Base-by-base conservation (phyloP, 2,888 invertebrate genomes). In the Parthenolecanium corni region DNA sequence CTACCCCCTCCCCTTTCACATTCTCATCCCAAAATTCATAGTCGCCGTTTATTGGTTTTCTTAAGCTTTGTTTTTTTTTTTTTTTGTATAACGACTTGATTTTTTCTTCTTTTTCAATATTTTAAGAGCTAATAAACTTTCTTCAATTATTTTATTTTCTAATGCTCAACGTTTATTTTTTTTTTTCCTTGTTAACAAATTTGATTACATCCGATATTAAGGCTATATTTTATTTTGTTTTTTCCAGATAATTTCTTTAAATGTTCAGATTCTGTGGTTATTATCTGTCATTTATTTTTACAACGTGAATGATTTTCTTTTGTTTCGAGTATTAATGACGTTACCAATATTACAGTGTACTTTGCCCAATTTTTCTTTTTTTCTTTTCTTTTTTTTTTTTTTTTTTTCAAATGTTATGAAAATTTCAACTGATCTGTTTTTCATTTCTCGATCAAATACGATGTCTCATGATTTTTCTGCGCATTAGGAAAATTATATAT, bases 121-220 rank as follows among this genome's bases (percentile, higher is more conserved):
- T 58, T 18, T n/a, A 14, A 49, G 38, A 47, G 58, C 58, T 58
- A 58, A 49, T 58, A 47, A 49, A 58, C 58, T 58, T 58, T 58
- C 58, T 47, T 24, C 31, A 14, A 46, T 42, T n/a, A 42, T 36
- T 47, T 57, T 31, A 25, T 31, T 47, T 21, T 38, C 20, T 38
- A 42, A 58, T 58, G 58, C 58, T 58, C 58, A 58, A 58, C 36
- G 36, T 58, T 16, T 58, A 18, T 16, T 36, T 23, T n/a, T 23
- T 51, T 57, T 25, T 57, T 40, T 57, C 23, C 24, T 44, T 44
- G 12, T 23, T 47, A 40, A 25, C 46, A 36, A 49, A 23, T 20
- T 18, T 49, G 20, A 47, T 31, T 49, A 49, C 38, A 47, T 36
- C 16, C 23, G 31, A 18, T 18, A 9, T n/a, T n/a, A 16, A 14